Evolutionary conservation across 2,888 invertebrate genomes (phyloP).

Genomic region (Poecilus cupreus): DNA sequence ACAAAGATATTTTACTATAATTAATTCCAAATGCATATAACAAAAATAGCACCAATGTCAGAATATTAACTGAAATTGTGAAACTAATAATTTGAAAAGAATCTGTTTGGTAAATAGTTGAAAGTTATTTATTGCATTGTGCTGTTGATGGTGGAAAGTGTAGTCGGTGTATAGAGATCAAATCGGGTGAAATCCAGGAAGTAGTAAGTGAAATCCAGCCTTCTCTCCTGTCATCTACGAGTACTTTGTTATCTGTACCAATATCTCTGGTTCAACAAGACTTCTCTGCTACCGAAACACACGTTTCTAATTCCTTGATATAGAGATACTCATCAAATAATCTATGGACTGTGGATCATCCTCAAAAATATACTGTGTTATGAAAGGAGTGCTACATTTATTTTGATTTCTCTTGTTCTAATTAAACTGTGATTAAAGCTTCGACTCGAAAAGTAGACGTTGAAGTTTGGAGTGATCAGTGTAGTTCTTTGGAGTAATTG

Average conservation of each 20-base stretch:
- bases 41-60: background rate
- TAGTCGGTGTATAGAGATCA: slow-evolving; percentile 33
- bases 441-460: background rate
- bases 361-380: too few species aligned
- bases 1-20: background rate
- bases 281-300: background rate
- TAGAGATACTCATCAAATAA: background rate
- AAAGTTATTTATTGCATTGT: slow-evolving; percentile 20
- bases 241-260: slow-evolving; percentile 4
- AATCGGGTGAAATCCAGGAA: slow-evolving; percentile 51
- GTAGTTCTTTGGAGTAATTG: background rate
- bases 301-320: background rate
- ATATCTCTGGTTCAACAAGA: background rate
- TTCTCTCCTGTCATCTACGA: slow-evolving; percentile 22
- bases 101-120: background rate
- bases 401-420: slow-evolving; percentile 1
- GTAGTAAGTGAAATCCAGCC: slow-evolving; percentile 39
- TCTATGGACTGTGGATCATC: background rate
- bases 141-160: slow-evolving; percentile 41
- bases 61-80: too few species aligned
- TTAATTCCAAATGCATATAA: background rate
- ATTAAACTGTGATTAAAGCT: background rate
- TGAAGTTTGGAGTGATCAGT: background rate
- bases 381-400: too few species aligned
- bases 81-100: background rate